Evolutionary conservation across 2,888 invertebrate species (phyloP).

Genomic region (Nycteola revayana): DNA sequence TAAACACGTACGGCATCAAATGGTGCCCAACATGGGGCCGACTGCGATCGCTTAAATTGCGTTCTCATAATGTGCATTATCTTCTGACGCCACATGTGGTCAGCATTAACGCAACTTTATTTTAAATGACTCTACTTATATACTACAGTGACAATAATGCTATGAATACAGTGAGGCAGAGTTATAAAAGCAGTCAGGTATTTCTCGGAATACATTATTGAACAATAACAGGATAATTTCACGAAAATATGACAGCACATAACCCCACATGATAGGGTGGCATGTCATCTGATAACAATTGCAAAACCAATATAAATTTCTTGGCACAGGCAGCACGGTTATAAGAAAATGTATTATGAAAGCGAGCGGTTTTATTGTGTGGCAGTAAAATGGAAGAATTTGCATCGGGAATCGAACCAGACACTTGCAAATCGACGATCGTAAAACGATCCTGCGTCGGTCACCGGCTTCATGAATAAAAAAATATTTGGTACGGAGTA

Average conservation of each 20-base stretch:
- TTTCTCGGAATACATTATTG: background rate
- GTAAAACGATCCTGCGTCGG: slow-evolving; percentile 65
- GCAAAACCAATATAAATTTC: slow-evolving; percentile 47
- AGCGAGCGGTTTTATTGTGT: slow-evolving; percentile 60
- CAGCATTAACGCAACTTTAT: too few species aligned
- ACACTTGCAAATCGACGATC: slow-evolving; percentile 67
- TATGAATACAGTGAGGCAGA: too few species aligned
- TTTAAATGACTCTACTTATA: too few species aligned
- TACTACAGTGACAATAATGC: too few species aligned
- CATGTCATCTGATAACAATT: slow-evolving; percentile 53
- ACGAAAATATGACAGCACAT: slow-evolving; percentile 10
- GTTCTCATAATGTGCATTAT: slow-evolving; percentile 39
- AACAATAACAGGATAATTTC: slow-evolving; percentile 3
- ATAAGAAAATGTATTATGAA: slow-evolving; percentile 63
- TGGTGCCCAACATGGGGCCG: slow-evolving; percentile 47
- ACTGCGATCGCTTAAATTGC: slow-evolving; percentile 41
- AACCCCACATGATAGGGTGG: slow-evolving; percentile 31
- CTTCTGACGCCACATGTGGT: too few species aligned
- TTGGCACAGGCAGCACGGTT: slow-evolving; percentile 42
- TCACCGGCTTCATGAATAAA: slow-evolving; percentile 67
- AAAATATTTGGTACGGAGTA: slow-evolving; percentile 27
- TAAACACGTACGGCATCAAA: slow-evolving; percentile 23
- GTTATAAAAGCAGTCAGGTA: background rate
- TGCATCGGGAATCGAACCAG: slow-evolving; percentile 66
- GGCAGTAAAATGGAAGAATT: slow-evolving; percentile 63